Conservation (phyloP, 2,113 vertebrate genomes). For the Cephalopterus ornatus region DNA sequence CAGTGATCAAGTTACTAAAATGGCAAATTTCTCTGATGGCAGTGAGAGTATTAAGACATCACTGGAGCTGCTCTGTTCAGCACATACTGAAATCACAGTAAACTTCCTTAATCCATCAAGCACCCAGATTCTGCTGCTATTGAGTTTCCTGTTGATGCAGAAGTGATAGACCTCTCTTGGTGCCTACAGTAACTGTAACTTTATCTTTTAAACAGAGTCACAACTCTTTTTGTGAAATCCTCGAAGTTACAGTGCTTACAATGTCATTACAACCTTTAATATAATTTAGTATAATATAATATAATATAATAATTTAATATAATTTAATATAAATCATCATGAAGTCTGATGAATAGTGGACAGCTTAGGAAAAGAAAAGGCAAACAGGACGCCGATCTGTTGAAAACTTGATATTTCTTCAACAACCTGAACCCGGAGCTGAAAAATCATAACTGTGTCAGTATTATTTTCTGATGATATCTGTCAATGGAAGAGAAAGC, state of each 20-base stretch:
- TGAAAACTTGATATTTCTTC: background rate
- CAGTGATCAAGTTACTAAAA: background rate
- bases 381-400: no score
- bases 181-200: background rate
- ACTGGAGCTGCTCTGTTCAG: background rate
- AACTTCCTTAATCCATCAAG: background rate
- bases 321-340: background rate
- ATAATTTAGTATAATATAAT: no score
- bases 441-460: background rate
- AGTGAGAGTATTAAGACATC: background rate
- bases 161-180: background rate
- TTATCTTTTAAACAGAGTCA: background rate
- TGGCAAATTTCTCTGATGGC: background rate
- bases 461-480: background rate
- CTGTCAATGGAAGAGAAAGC: background rate
- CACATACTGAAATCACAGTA: background rate
- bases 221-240: background rate
- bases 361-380: background rate
- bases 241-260: background rate
- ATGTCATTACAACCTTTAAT: background rate
- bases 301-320: no score
- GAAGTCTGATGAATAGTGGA: background rate
- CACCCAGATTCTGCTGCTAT: rapidly evolving
- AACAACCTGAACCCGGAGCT: background rate
- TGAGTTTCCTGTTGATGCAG: background rate